Conservation (phyloP, 2,888 invertebrate species). For the Drosophila longiperda region DNA sequence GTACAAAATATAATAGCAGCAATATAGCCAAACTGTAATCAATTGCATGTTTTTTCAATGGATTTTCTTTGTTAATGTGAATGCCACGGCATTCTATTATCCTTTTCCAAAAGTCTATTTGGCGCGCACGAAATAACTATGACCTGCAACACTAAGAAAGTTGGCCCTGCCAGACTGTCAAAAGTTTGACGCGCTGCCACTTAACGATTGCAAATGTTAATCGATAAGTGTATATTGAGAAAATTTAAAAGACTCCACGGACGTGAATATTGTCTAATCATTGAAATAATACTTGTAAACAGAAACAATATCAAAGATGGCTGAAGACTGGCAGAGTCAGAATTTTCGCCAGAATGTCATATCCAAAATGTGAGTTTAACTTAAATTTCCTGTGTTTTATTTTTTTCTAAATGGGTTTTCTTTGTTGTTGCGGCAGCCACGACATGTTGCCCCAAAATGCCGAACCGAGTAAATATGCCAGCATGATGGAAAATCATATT, state of each 20-base stretch:
- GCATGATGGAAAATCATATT: constrained; percentile 97
- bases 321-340: constrained; percentile 89
- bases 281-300: neutral
- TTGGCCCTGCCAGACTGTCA: constrained; percentile 13
- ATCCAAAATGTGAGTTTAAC: constrained; percentile 90
- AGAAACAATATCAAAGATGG: constrained; percentile 55
- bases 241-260: neutral
- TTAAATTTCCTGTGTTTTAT: neutral
- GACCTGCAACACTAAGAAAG: neutral
- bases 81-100: neutral
- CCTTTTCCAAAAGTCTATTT: neutral
- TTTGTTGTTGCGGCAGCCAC: constrained; percentile 87
- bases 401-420: neutral
- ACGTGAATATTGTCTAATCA: neutral
- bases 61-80: neutral
- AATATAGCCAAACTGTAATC: too few relatives aligned
- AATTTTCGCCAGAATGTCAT: constrained; percentile 93
- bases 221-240: constrained; percentile 15
- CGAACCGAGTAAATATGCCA: constrained; percentile 92
- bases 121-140: constrained; percentile 26
- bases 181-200: neutral
- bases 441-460: constrained; percentile 93
- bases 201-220: neutral
- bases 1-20: constrained; percentile 89
- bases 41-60: neutral